Base-by-base conservation (phyloP, 2,888 invertebrate genomes). In the Diarsia mendica region DNA sequence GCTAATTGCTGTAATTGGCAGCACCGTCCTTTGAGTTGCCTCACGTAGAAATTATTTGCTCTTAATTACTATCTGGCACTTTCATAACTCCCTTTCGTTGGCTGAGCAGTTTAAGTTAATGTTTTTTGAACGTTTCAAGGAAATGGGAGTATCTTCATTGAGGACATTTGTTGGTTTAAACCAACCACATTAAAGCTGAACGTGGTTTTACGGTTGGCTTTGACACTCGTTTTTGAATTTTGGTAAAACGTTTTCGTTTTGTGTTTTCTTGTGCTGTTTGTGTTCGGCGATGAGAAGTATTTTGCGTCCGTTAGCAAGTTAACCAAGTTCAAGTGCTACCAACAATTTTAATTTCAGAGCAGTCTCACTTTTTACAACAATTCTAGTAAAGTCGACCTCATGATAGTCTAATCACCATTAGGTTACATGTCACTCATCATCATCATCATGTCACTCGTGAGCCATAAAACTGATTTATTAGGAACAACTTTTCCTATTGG, bases 1-100 rank as follows among this genome's bases (percentile, higher is more conserved):
- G 79, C 67, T 79, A 85, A 85, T 87, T 82, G 79, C 75, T 75
- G 55, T 86, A 81, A 85, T 80, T 84, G 77, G 80, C 70, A 67
- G 76, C 72, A 71, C 64, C 70, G 79, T 28, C 39, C 68, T 83
- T 81, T 73, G 74, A 79, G 67, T 83, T 77, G 67, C 5, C 48
- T 72, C 48, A 75, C 64, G 66, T 70, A 76, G 53, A 71, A 77
- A 75, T 86, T 75, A 81, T 81, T 79, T 81, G 49, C 67, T 81
- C 44, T 66, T 77, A 81, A 81, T 83, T 85, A 76, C 71, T 75
- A 76, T 79, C 72, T 63, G n/a, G 63, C 63, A 75, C 74, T 83
- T 83, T 71, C 65, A 78, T 72, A 73, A 66, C 58, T 72, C 61
- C 51, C 48, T 72, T 71, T 65, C 55, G 64, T 63, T 63, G 15